Percentiles rank a stretch among this genome's conserved stretches.
Conservation (phyloP, 2,113 vertebrate species). For the Lota lota region DNA sequence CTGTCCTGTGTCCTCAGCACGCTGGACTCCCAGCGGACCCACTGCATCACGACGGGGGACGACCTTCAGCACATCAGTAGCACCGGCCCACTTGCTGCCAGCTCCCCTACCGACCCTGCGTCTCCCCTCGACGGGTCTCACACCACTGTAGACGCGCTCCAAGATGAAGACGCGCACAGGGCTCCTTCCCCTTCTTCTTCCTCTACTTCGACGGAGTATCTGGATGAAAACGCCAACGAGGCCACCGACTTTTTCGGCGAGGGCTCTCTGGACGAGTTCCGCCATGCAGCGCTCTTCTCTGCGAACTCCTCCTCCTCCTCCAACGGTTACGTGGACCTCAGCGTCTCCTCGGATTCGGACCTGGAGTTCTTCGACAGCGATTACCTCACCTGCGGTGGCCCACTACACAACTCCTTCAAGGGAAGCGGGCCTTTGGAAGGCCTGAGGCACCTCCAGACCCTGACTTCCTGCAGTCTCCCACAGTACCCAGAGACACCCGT, state of each 20-base stretch:
- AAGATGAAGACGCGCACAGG: slow-evolving; percentile 50
- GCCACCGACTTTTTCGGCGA: slow-evolving; percentile 70
- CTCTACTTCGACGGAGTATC: slow-evolving; percentile 67
- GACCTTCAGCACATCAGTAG: slow-evolving; percentile 60
- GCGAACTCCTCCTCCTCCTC: slow-evolving; percentile 64
- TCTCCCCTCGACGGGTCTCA: slow-evolving; percentile 26
- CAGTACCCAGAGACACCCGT: slow-evolving; percentile 71
- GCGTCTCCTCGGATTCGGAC: slow-evolving; percentile 85
- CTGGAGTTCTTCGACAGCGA: slow-evolving; percentile 88
- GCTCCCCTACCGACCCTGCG: slow-evolving; percentile 63
- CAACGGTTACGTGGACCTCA: slow-evolving; percentile 81
- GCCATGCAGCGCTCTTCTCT: slow-evolving; percentile 61
- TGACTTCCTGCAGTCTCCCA: slow-evolving; percentile 70
- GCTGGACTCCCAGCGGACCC: too few relatives aligned
- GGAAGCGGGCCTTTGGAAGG: slow-evolving; percentile 75
- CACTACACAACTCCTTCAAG: slow-evolving; percentile 82
- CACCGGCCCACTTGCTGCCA: slow-evolving; percentile 24
- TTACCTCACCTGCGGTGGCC: slow-evolving; percentile 77
- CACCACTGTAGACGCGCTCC: slow-evolving; percentile 28
- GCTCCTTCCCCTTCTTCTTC: too few relatives aligned
- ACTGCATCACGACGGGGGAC: too few relatives aligned
- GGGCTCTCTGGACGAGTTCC: slow-evolving; percentile 55
- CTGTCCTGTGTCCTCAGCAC: slow-evolving; percentile 55
- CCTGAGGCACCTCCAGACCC: slow-evolving; percentile 74
- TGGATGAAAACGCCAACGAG: slow-evolving; percentile 89